Evolutionary conservation across 2,888 invertebrate species (phyloP), one percentile per base, ranked within the genome.

Genomic region (Formica aserva): DNA sequence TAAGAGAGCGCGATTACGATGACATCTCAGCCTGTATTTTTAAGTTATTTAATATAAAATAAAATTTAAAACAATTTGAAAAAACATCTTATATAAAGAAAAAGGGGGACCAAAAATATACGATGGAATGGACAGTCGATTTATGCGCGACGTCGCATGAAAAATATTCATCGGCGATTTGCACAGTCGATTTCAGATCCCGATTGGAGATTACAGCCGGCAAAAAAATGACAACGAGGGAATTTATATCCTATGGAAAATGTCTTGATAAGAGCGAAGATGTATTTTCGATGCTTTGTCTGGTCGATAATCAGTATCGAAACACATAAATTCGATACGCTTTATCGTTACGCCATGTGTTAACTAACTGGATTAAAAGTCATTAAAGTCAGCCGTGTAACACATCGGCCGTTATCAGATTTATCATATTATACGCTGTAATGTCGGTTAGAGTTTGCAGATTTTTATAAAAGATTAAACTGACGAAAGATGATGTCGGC

Each of bases 351-450:
- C 29, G 55, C 77, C n/a, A 32, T 38, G 52, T 38, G 38, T 32
- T 75, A 45, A 69, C 41, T 38, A 45, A 29, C 18, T 9, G 60
- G 45, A 72, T 77, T 77, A 80, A 80, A 80, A 72, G 78, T 80
- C 60, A 72, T 80, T 80, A 80, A 80, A 80, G 74, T 80, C 74
- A 72, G 13, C 57, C 57, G 45, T 45, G 15, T 71, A 71, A 72
- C 57, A 60, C 71, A 80, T 45, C 45, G 74, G 26, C 5, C 18
- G 45, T 72, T 80, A 72, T 80, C 78, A 80, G 78, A 80, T 45
- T 80, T 80, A 72, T 80, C 60, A 80, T 72, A 80, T 72, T 80
- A 62, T 72, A 80, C 48, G 72, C 57, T 45, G 45, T 78, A 60
- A 71, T 35, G 74, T 80, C 60, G 78, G 22, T 78, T 71, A 60